Evolutionary conservation across 2,113 vertebrate species (phyloP).

Genomic region (Anthoscopus minutus): DNA sequence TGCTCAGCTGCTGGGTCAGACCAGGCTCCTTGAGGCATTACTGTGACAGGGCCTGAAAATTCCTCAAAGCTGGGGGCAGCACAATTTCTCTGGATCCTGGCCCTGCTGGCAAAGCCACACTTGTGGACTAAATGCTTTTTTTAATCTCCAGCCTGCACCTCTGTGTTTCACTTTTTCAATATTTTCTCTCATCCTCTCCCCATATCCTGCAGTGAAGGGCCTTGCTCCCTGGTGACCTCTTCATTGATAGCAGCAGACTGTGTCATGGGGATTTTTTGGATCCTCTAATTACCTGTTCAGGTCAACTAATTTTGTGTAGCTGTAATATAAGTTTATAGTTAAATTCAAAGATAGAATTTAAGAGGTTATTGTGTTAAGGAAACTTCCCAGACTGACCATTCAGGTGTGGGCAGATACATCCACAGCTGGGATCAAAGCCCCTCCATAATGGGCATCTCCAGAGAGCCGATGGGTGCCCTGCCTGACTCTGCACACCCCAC

Average conservation of each 20-base stretch:
- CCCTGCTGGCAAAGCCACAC: rapidly evolving
- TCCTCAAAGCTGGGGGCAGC: neutral
- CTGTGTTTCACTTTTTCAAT: neutral
- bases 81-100: neutral
- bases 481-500: neutral
- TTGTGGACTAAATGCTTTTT: neutral
- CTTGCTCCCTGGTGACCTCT: neutral
- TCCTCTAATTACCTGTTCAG: neutral
- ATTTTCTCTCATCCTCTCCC: neutral
- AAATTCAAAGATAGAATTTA: neutral
- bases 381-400: neutral
- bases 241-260: neutral
- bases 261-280: neutral
- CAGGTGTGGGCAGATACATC: neutral
- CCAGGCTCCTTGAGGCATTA: neutral
- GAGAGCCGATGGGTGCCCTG: rapidly evolving
- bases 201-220: neutral
- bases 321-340: neutral
- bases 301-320: neutral
- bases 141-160: neutral
- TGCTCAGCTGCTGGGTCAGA: neutral
- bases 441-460: neutral
- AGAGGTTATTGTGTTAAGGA: neutral
- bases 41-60: neutral
- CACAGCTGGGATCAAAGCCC: too few species aligned